Base-by-base conservation (phyloP, 2,888 invertebrate genomes). In the Meloe dianella region DNA sequence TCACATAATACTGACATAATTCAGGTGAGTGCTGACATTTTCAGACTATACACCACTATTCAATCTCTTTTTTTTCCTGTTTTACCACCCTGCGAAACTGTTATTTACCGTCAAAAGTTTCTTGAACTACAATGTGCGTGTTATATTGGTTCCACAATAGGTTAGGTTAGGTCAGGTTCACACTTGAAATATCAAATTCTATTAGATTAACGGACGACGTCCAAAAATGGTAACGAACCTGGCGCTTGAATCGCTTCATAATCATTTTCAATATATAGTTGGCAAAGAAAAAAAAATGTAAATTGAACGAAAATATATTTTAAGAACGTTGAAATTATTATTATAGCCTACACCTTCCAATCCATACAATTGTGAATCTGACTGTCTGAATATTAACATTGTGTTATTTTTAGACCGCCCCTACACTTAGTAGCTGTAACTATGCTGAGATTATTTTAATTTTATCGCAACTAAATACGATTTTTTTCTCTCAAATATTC, bases 391-490 rank as follows among this genome's bases (percentile, higher is more conserved):
- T 30, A 64, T 64, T 64, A 64, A 62, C 63, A 59, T 60, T 51
- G 17, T 10, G n/a, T 75, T 80, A 81, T 80, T 79, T 80, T 76
- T 81, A 80, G 78, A 64, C 67, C 75, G 78, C 78, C 79, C 79
- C 78, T 78, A 80, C 79, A 79, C 79, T 78, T 77, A 77, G 74
- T 73, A n/a, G n/a, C n/a, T 74, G 76, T 76, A 77, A 79, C 77
- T 77, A 78, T 75, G 78, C 77, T 74, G 73, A 79, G 80, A 80
- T 81, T 80, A 79, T 80, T 80, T 81, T 81, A 81, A 82, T 82
- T 81, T 81, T 81, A 76, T 78, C 68, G 77, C 75, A 78, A 79
- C 79, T 79, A 79, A 77, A 79, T 79, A 74, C 76, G 79, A 78
- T 78, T 79, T 80, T 80, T 79, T 77, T 77, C 3, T 12, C 8